Evolutionary conservation across 2,113 vertebrate species (phyloP).

Genomic region (Rhadina sibilatrix): DNA sequence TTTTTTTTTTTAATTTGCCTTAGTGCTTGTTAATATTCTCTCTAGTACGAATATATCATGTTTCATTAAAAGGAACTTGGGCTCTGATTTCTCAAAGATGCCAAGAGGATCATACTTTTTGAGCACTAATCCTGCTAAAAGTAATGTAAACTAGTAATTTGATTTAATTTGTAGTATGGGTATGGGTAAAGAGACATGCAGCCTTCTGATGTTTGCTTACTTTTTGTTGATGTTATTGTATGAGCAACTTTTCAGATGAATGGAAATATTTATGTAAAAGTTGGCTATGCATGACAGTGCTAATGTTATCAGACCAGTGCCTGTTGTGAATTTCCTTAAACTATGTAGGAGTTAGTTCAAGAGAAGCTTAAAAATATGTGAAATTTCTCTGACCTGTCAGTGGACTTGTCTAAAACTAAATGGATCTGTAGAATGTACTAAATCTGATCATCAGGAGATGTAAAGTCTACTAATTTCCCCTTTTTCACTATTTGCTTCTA

Average conservation of each 20-base stretch:
- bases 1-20: background rate
- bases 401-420: background rate
- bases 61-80: background rate
- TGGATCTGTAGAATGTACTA: background rate
- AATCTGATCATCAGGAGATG: background rate
- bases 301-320: background rate
- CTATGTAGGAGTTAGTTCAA: background rate
- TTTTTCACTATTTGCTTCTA: background rate
- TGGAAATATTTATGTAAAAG: background rate
- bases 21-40: background rate
- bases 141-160: background rate
- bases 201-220: background rate
- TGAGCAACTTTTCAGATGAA: background rate
- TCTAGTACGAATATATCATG: background rate
- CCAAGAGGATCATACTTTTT: background rate
- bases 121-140: background rate
- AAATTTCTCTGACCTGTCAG: background rate
- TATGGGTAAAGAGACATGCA: background rate
- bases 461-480: background rate
- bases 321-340: background rate
- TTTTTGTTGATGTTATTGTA: background rate
- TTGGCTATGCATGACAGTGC: background rate
- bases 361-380: background rate
- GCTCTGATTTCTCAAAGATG: background rate
- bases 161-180: background rate